Base-by-base conservation (phyloP, 2,797 vertebrate species). In the Epinephelus awoara region DNA sequence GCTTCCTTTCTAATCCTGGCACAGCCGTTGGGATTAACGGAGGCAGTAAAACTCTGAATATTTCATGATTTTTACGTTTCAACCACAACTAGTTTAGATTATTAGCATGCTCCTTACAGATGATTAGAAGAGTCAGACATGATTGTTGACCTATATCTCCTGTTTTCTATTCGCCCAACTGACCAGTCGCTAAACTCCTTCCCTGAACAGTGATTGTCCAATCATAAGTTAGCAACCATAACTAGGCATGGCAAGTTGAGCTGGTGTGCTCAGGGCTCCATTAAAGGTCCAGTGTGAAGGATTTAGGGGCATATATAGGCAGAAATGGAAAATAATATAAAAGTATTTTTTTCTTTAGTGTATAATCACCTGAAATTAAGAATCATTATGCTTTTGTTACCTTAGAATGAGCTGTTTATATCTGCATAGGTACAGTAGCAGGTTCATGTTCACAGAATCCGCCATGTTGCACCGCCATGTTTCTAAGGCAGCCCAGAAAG, bases 61-160 rank as follows among this genome's bases (percentile, higher is more conserved):
- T 92, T 90, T 90, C 85, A 91, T 89, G 85, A 85, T 81, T 85
- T 62, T 57, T 69, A 75, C 66, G 55, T 87, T 47, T 89, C 88
- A 79, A 27, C 34, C 13, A 27, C 52, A 46, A 67, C n/a, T 82
- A 56, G 67, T 80, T 34, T 50, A 50, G 76, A 77, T 78, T 50
- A 74, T 79, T 69, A 82, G 62, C 66, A 23, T 34, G 34, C 59
- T 63, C 6, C 51, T 76, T 49, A 68, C 50, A 65, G 27, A 21
- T 71, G 55, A 69, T 75, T 8, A 47, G 27, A 69, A 65, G 58
- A 61, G 61, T 82, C 61, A 55, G 34, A 44, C 21, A 29, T 58
- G 64, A 67, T 70, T 80, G 70, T 50, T 72, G 10, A 55, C 54
- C 18, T 54, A 14, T 57, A 27, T 12, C 17, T 61, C 12, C 6